These are phyloP conservation scores for Bos taurus DNA, from an alignment of 2,113 vertebrate genomes.

Conservation along the genomic window ARS-UCD2.0 NC_037332.1:109798501-109799000, in stretches of 20 bases:
- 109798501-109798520: background rate
- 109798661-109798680: background rate
- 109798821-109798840: background rate
- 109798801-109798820: background rate
- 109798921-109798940: background rate
- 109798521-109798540: background rate
- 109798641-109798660: background rate
- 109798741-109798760: background rate
- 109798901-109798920: background rate
- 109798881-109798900: background rate
- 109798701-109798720: background rate
- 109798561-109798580: background rate
- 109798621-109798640: background rate
- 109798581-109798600: background rate
- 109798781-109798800: fast-evolving
- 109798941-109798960: background rate
- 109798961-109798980: background rate
- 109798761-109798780: background rate
- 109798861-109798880: background rate
- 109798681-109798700: background rate
- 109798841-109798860: background rate
- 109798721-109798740: background rate
- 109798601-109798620: background rate
- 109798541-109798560: background rate
- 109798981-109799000: background rate